Conservation (phyloP, 1,140 invertebrate genomes). For the Steinernema khuongi region DNA sequence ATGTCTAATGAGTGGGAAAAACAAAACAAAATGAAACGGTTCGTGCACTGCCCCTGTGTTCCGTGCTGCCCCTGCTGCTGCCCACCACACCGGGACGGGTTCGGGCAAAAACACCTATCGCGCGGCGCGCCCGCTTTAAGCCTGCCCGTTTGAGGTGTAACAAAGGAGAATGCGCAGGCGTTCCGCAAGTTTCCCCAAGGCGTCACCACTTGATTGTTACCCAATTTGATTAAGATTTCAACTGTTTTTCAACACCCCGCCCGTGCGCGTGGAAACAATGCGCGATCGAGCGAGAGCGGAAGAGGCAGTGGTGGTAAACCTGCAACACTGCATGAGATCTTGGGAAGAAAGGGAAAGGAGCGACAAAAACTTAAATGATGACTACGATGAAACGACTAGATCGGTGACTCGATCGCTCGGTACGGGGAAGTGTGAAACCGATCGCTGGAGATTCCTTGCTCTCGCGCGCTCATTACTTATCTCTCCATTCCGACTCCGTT, state of each 20-base stretch:
- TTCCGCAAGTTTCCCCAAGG: not conserved
- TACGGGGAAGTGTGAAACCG: not conserved
- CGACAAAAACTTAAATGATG: not conserved
- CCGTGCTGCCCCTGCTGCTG: too few relatives aligned
- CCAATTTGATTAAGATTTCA: not conserved
- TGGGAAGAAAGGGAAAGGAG: not conserved
- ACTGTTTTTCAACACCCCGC: conserved; percentile 1
- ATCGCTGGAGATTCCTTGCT: not conserved
- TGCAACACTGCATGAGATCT: not conserved
- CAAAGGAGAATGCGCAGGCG: too few relatives aligned
- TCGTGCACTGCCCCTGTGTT: not conserved
- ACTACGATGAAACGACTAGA: not conserved
- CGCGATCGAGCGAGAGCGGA: not conserved
- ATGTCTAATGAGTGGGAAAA: not conserved
- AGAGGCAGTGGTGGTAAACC: not conserved
- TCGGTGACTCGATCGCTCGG: not conserved
- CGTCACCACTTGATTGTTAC: not conserved
- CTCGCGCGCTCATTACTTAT: not conserved
- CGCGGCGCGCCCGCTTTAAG: not conserved
- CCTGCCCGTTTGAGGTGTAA: not conserved
- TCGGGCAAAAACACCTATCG: too few relatives aligned
- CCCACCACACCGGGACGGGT: too few relatives aligned
- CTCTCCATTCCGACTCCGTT: not conserved
- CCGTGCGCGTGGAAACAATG: not conserved
- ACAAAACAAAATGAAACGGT: not conserved